Evolutionary conservation across 2,797 vertebrate genomes (phyloP).

Genomic region (Urocyon cinereoargenteus): DNA sequence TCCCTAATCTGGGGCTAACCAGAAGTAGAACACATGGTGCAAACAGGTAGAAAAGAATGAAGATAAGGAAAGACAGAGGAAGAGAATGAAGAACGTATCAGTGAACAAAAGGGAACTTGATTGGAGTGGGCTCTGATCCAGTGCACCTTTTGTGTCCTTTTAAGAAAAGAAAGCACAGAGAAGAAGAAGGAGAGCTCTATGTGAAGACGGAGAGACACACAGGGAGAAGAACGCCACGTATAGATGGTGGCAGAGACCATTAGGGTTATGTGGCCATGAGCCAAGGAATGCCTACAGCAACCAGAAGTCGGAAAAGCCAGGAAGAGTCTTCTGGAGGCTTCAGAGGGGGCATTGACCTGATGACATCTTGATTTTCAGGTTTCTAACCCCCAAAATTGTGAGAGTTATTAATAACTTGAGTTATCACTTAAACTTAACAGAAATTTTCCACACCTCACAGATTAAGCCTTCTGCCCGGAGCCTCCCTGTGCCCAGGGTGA

Average conservation of each 20-base stretch:
- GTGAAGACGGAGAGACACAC: neutral
- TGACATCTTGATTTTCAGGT: neutral
- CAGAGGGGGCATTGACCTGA: neutral
- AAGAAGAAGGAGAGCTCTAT: neutral
- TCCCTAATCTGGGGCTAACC: neutral
- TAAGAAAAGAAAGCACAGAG: too few relatives aligned
- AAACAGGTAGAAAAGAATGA: neutral
- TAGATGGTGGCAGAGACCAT: neutral
- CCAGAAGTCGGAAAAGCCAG: neutral
- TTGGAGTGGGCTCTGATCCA: neutral
- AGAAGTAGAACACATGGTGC: neutral
- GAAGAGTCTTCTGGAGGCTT: neutral
- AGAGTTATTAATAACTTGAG: too few relatives aligned
- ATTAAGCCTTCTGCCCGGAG: neutral
- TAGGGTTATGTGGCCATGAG: rapidly evolving
- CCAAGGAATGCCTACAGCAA: neutral
- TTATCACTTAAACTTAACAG: neutral
- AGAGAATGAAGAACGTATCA: neutral
- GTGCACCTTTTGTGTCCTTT: neutral
- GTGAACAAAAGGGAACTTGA: neutral
- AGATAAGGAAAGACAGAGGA: neutral
- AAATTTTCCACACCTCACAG: neutral
- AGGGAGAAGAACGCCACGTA: neutral
- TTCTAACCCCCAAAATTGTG: neutral
- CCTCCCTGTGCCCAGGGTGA: neutral